phyloP scores from a whole-genome alignment of 1,140 invertebrate genomes.

The Rhopalosiphum padi region DNA sequence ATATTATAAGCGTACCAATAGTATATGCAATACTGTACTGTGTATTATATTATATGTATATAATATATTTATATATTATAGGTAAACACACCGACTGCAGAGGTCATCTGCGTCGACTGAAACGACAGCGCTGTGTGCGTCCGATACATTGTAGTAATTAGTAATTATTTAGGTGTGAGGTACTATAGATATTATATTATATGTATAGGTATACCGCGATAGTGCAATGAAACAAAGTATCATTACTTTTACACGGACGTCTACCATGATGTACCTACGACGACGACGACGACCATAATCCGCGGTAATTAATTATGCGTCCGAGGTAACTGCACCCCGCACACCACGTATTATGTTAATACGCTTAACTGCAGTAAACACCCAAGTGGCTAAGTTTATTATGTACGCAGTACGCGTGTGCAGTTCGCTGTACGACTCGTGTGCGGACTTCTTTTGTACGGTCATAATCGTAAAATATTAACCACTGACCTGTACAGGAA shows the following conservation, averaged over 20 bases:
- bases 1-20: not conserved
- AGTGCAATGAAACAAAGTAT: not conserved
- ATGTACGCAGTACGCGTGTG: not conserved
- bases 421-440: not conserved
- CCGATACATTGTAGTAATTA: conserved; percentile 20
- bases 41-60: not conserved
- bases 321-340: not conserved
- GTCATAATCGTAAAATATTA: not conserved
- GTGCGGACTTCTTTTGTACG: not conserved
- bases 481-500: not conserved
- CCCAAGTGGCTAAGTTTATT: not conserved
- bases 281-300: not conserved
- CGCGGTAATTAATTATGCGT: conserved; percentile 3
- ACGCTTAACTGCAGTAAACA: not conserved
- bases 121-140: not conserved
- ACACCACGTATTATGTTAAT: not conserved
- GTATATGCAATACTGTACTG: not conserved
- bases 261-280: not conserved
- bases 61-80: too few relatives aligned
- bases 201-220: not conserved
- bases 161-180: conserved; percentile 12
- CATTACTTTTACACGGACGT: not conserved
- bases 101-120: not conserved
- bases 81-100: not conserved
- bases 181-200: not conserved